These are phyloP conservation scores for Calameuta filiformis DNA, from an alignment of 2,888 invertebrate genomes.

Conservation along the genomic window DNA sequence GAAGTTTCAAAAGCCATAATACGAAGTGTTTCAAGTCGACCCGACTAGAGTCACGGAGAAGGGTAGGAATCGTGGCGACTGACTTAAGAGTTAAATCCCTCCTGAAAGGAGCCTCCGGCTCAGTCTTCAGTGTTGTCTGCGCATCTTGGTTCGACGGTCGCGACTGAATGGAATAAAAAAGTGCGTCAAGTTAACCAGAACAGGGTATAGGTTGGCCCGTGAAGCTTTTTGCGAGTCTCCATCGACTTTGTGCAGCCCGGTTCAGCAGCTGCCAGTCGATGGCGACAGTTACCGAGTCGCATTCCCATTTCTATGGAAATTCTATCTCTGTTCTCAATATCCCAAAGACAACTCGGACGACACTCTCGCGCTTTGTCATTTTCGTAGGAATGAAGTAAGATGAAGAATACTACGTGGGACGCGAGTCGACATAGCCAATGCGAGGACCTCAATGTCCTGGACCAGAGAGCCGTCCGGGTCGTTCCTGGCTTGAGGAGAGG, in stretches of 20 bases:
- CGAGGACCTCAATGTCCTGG: not conserved
- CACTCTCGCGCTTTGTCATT: not conserved
- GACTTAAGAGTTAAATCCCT: not conserved
- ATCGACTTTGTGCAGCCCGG: not conserved
- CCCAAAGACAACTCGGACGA: not conserved
- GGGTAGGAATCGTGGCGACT: not conserved
- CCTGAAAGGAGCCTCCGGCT: not conserved
- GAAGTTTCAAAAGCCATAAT: not conserved
- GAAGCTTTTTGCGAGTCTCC: not conserved
- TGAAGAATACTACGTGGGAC: not conserved
- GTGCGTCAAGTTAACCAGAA: not conserved
- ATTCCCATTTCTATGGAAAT: not conserved
- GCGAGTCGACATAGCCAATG: not conserved
- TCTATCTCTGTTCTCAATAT: not conserved
- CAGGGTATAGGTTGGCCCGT: not conserved
- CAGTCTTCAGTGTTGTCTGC: not conserved
- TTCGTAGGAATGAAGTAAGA: not conserved
- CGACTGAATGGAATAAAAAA: not conserved
- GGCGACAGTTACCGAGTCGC: not conserved
- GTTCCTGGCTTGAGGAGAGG: not conserved
- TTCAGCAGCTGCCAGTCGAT: not conserved
- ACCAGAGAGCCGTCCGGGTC: not conserved
- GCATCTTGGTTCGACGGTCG: not conserved
- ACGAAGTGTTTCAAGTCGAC: not conserved
- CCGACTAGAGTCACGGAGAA: not conserved